Base-by-base conservation (phyloP, 2,888 invertebrate species). In the Andrena praecox region DNA sequence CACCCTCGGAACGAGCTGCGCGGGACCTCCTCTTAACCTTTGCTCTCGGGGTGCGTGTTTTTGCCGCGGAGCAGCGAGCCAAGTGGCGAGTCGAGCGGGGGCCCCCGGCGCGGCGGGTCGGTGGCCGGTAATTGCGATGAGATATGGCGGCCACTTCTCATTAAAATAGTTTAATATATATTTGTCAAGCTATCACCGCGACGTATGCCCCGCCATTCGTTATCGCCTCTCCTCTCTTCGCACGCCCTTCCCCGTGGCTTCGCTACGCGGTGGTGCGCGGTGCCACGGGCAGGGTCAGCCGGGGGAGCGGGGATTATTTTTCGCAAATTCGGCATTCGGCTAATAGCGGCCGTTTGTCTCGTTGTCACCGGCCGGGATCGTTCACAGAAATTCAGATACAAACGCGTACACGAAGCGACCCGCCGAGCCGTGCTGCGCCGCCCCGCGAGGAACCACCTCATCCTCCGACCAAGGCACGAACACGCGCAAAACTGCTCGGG, bases 121-220 rank as follows among this genome's bases (percentile, higher is more conserved):
- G 78, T 87, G 90, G 31, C 80, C 88, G 89, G 92, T 92, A 93
- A 93, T 93, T 93, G 92, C 92, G 89, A 90, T 93, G 93, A 92
- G 90, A 92, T 91, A 93, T 93, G 87, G 90, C 90, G 89, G 91
- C 91, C 92, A 92, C 92, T 92, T 92, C 92, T 92, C 93, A 93
- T 93, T 93, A 93, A 93, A 93, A 93, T 93, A 92, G 92, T 93
- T 93, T 91, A 91, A 93, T 92, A 92, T 93, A 91, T 92, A 93
- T 93, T 93, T 92, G 92, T 93, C 92, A 89, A 91, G 90, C 87
- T 89, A 91, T 91, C 90, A 86, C 89, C 87, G 77, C 85, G 86
- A 89, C 86, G 89, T 87, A 91, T 87, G 90, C 89, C 87, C 86
- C 62, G 78, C 86, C 87, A 91, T 92, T 91, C 78, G 90, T 92